Evolutionary conservation across 2,888 invertebrate species (phyloP), one percentile per base, ranked within the genome.

Genomic region (Aelia acuminata): DNA sequence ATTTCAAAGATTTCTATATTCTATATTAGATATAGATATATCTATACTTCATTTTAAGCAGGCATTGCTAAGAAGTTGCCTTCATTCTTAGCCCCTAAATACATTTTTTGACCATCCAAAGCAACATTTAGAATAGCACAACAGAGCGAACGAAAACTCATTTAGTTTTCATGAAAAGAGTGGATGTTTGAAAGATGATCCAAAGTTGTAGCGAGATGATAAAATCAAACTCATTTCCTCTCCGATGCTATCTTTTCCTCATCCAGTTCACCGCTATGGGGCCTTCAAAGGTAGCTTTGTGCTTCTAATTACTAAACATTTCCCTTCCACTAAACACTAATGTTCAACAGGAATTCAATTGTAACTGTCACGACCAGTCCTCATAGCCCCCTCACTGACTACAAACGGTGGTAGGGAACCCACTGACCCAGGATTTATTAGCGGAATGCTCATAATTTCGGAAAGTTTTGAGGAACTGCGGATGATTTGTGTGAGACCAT

Each of bases 391-490:
- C 26, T 11, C 31, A 31, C 63, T 70, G 63, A 35, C 63, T 70
- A 70, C 63, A 70, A 70, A 70, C 13, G 15, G 35, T 26, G 31
- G 31, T 26, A 63, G 35, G 5, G 35, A 1, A 15, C 26, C 7
- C 63, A 35, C 63, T 70, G 63, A 70, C 35, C 63, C 63, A 31
- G 2, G 35, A 70, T 70, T 70, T 70, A 70, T 35, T 31, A 70
- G 35, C 31, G 31, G 35, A 70, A 70, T 35, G 63, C 63, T 70
- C 63, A 35, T 70, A 70, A 70, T 70, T 70, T 35, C 31, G 20
- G 63, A 70, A 70, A 70, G 35, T 70, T 57, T 35, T 70, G 63
- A 70, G 63, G 63, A 70, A 70, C 63, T 70, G 63, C 63, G 31
- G 63, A 20, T 70, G 63, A 70, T 70, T 35, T 70, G 63, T 70